Evolutionary conservation across 2,888 invertebrate genomes (phyloP).

Genomic region (Adela reaumurella): DNA sequence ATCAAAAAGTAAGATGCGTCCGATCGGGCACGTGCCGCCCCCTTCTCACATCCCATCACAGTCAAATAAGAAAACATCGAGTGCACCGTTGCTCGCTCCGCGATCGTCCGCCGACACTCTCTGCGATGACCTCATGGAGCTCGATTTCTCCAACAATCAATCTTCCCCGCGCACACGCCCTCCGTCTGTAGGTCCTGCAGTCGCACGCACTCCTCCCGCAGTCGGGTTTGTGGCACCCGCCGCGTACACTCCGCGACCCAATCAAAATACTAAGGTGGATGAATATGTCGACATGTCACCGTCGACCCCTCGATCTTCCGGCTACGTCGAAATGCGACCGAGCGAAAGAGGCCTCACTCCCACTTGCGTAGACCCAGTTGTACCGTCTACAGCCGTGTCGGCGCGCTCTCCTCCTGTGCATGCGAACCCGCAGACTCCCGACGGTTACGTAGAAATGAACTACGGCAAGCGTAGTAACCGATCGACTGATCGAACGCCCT

Average conservation of each 20-base stretch:
- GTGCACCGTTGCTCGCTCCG: conserved; percentile 53
- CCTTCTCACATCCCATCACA: conserved; percentile 10
- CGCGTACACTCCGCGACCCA: conserved; percentile 7
- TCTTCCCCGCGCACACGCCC: conserved; percentile 19
- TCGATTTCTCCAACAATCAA: conserved; percentile 41
- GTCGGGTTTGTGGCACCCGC: conserved; percentile 20
- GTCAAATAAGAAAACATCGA: conserved; percentile 55
- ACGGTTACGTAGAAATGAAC: conserved; percentile 67
- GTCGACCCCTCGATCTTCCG: conserved; percentile 25
- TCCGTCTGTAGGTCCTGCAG: conserved; percentile 17
- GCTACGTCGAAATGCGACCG: conserved; percentile 62
- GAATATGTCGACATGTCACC: conserved; percentile 52
- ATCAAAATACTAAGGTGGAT: conserved; percentile 22
- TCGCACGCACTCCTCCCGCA: conserved; percentile 25
- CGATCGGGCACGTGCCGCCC: conserved; percentile 18
- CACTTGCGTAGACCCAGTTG: conserved; percentile 1
- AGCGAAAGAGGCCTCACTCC: conserved; percentile 23
- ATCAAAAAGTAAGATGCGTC: conserved; percentile 50
- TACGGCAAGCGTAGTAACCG: too few relatives aligned
- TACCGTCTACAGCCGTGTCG: conserved; percentile 7
- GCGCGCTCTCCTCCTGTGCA: conserved; percentile 11
- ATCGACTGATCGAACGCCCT: conserved; percentile 43
- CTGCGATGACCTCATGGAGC: conserved; percentile 76
- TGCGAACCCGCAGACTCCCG: conserved; percentile 27
- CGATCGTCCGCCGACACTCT: conserved; percentile 59